Conservation (phyloP, 37 sponge, comb jelly and placozoan genomes). For the Ephydatia muelleri region DNA sequence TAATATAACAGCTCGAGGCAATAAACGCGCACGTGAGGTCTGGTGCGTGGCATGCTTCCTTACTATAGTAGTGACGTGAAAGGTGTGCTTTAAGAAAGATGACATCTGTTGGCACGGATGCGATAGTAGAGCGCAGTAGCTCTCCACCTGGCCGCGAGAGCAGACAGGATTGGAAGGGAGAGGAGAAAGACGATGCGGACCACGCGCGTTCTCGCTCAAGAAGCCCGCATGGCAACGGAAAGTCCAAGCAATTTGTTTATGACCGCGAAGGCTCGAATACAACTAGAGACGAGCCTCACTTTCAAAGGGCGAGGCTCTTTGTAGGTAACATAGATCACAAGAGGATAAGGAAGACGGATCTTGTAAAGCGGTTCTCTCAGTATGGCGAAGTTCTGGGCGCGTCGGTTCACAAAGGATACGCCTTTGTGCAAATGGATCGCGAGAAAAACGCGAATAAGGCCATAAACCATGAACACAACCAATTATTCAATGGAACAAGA, state of each 20-base stretch:
- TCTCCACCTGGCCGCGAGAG: conserved; percentile 50
- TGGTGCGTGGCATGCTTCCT: not conserved
- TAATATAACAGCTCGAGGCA: not conserved
- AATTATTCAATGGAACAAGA: conserved; percentile 42
- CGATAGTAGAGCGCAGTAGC: conserved; percentile 1
- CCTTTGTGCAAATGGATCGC: conserved; percentile 71
- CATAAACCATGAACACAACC: conserved; percentile 55
- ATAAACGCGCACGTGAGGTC: not conserved
- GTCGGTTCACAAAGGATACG: conserved; percentile 65
- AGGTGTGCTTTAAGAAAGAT: not conserved
- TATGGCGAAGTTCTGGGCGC: conserved; percentile 65
- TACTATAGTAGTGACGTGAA: not conserved
- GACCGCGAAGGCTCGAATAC: conserved; percentile 41
- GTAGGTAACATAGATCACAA: conserved; percentile 64
- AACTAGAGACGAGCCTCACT: conserved; percentile 44
- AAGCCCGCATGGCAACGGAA: not conserved
- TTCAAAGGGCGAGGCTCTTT: conserved; percentile 67
- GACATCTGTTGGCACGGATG: not conserved
- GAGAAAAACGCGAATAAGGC: conserved; percentile 63
- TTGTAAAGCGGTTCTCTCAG: conserved; percentile 41
- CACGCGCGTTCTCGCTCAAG: conserved; percentile 2
- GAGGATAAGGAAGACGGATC: conserved; percentile 23
- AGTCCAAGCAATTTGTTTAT: not conserved
- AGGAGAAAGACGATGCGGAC: not conserved
- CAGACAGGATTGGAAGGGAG: conserved; percentile 35